Evolutionary conservation across 2,113 vertebrate species (phyloP).

Genomic region (Campylomormyrus numenius): DNA sequence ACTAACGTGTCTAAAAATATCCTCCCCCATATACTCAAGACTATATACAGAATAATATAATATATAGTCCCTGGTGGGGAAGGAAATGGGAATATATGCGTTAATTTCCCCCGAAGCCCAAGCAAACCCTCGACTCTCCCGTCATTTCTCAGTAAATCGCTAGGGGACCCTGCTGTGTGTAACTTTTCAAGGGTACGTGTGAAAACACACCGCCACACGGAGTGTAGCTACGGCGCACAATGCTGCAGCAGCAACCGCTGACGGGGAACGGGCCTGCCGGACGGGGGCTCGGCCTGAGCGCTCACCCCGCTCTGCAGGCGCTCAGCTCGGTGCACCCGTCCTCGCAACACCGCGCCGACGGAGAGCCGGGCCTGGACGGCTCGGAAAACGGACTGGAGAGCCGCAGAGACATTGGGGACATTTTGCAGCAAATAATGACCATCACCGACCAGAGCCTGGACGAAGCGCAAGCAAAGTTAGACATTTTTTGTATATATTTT

Average conservation of each 20-base stretch:
- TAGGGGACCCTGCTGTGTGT: slow-evolving; percentile 49
- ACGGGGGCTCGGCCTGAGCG: slow-evolving; percentile 61
- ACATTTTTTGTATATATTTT: slow-evolving; percentile 20
- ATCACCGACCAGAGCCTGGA: slow-evolving; percentile 99
- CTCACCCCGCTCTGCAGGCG: slow-evolving; percentile 61
- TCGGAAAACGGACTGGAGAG: slow-evolving; percentile 85
- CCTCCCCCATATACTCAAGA: neutral
- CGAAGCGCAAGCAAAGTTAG: slow-evolving; percentile 94
- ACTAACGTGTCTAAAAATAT: neutral
- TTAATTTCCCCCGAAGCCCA: neutral
- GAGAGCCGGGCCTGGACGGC: slow-evolving; percentile 79
- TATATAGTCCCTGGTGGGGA: neutral
- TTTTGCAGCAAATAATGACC: slow-evolving; percentile 97
- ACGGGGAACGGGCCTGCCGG: slow-evolving; percentile 63
- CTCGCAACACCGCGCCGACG: slow-evolving; percentile 57
- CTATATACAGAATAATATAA: neutral
- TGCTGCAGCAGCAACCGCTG: slow-evolving; percentile 72
- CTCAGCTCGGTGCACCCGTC: slow-evolving; percentile 55
- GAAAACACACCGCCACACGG: slow-evolving; percentile 28
- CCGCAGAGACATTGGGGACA: slow-evolving; percentile 88
- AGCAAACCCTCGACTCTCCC: slow-evolving; percentile 7
- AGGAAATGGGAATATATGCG: neutral
- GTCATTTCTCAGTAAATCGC: slow-evolving; percentile 42
- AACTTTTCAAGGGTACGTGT: slow-evolving; percentile 34
- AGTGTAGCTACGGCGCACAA: slow-evolving; percentile 55